Evolutionary conservation across 2,113 vertebrate genomes (phyloP).

Genomic region (Aplodontia rufa): DNA sequence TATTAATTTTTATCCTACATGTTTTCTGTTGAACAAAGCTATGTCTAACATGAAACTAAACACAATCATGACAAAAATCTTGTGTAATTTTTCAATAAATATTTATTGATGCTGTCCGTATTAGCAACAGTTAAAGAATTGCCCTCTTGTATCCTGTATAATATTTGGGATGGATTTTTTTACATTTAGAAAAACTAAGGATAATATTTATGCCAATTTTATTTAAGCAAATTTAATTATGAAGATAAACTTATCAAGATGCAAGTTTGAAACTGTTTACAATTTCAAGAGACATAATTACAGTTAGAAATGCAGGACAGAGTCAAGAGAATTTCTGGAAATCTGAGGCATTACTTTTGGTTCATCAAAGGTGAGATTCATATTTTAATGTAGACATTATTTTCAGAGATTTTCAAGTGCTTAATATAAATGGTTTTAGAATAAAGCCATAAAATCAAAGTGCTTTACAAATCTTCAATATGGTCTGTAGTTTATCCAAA

Average conservation of each 20-base stretch:
- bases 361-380: neutral
- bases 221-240: neutral
- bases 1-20: neutral
- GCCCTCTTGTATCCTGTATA: neutral
- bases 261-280: neutral
- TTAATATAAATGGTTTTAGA: neutral
- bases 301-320: neutral
- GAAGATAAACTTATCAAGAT: neutral
- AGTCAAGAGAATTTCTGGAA: neutral
- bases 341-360: neutral
- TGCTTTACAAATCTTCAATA: neutral
- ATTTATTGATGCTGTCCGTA: neutral
- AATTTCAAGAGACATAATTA: neutral
- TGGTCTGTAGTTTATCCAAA: neutral
- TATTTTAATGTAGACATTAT: neutral
- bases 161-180: neutral
- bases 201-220: neutral
- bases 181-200: neutral
- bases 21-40: neutral
- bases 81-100: neutral
- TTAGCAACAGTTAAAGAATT: neutral
- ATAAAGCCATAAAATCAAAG: slow-evolving; percentile 27
- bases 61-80: neutral
- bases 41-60: neutral
- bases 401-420: neutral